These are phyloP conservation scores for Andricus quercusramuli DNA, from an alignment of 2,888 invertebrate species.

Conservation along the genomic window DNA sequence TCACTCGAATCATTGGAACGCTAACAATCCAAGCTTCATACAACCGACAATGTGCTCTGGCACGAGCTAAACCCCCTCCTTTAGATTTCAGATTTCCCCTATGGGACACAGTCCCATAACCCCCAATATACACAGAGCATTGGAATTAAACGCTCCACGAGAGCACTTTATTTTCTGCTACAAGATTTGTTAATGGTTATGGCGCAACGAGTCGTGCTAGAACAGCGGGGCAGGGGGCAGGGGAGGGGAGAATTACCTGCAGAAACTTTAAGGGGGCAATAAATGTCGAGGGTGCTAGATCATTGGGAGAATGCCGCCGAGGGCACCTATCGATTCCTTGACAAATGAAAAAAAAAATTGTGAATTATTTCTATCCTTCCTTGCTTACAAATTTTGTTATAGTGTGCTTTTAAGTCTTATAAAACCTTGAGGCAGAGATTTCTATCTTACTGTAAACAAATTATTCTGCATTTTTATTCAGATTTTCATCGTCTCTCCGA, in stretches of 20 bases:
- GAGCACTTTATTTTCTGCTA: slow-evolving; percentile 67
- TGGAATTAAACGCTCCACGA: slow-evolving; percentile 67
- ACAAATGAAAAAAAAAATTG: slow-evolving; percentile 14
- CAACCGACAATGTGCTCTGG: slow-evolving; percentile 48
- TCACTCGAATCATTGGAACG: slow-evolving; percentile 42
- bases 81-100: slow-evolving; percentile 46
- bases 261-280: slow-evolving; percentile 62
- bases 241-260: slow-evolving; percentile 66
- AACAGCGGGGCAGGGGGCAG: slow-evolving; percentile 46
- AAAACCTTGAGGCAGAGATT: background rate
- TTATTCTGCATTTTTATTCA: background rate
- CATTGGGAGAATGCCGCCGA: slow-evolving; percentile 22
- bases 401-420: background rate
- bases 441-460: background rate
- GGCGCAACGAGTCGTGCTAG: slow-evolving; percentile 54
- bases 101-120: slow-evolving; percentile 47
- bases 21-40: slow-evolving; percentile 43
- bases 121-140: slow-evolving; percentile 50
- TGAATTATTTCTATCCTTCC: background rate
- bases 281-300: slow-evolving; percentile 63
- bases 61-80: slow-evolving; percentile 49
- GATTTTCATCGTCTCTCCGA: background rate
- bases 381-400: background rate
- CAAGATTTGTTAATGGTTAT: slow-evolving; percentile 70
- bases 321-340: slow-evolving; percentile 45